phyloP scores from a whole-genome alignment of 2,797 vertebrate genomes.

The Dendrocincla fuliginosa region DNA sequence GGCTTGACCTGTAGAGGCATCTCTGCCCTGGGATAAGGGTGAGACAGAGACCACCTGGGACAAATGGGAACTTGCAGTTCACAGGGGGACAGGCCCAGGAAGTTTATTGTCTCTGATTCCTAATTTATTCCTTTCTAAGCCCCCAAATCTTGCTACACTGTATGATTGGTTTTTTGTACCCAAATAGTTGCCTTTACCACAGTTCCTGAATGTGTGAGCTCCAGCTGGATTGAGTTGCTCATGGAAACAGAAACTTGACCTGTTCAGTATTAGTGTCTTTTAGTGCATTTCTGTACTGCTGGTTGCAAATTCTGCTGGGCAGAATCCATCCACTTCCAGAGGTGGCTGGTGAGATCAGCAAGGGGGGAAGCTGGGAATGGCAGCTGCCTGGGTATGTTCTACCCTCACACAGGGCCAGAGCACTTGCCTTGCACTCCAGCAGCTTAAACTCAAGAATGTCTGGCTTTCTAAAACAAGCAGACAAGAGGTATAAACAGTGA shows the following conservation, averaged over 20 bases:
- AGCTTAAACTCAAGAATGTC: background rate
- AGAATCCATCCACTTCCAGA: conserved; percentile 1
- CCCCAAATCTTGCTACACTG: background rate
- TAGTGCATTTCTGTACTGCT: background rate
- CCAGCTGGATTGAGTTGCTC: conserved; percentile 45
- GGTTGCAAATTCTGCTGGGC: conserved; percentile 49
- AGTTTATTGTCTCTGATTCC: background rate
- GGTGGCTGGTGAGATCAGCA: background rate
- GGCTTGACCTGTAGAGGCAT: background rate
- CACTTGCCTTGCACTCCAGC: background rate
- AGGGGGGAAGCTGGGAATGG: background rate
- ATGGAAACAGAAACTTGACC: background rate
- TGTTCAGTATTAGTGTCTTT: background rate
- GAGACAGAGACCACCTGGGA: background rate
- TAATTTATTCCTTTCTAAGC: background rate
- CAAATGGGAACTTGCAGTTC: background rate
- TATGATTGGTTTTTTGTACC: background rate
- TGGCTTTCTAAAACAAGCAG: background rate
- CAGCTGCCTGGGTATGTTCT: background rate
- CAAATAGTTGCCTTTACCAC: background rate
- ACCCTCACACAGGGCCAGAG: background rate
- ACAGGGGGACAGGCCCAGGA: background rate
- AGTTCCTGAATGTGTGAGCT: conserved; percentile 12
- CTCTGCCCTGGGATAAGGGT: background rate
- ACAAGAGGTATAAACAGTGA: background rate